Base-by-base conservation (phyloP, 2,888 invertebrate species). In the Lathronympha strigana region DNA sequence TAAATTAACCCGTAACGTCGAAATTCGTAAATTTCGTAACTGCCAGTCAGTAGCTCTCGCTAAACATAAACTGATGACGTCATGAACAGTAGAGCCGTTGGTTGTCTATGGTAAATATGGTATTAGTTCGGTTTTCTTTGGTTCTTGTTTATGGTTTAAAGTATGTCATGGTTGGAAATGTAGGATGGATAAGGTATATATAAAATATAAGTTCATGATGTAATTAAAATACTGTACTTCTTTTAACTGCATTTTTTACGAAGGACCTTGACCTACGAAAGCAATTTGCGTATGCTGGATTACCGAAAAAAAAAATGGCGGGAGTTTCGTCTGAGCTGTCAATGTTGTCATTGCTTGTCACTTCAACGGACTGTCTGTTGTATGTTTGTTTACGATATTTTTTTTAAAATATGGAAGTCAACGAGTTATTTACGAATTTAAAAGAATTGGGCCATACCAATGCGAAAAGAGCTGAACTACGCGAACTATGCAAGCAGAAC, bases 21-120 rank as follows among this genome's bases (percentile, higher is more conserved):
- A 80, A 82, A 81, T 84, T 81, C 54, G 71, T 77, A 67, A 80
- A 86, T 86, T 88, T 88, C 83, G 82, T 85, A 88, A 88, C 78
- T 76, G 69, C 76, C 79, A 66, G 68, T 76, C 78, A 63, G 53
- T 63, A 63, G 53, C 63, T 69, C 71, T 76, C 76, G 81, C 84
- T 84, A 87, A 88, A 89, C 88, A 88, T 87, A 88, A 88, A 88
- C 86, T 87, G 86, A 86, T 88, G 89, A 90, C 88, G 90, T 89
- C 88, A 88, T 74, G 67, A 68, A 57, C 53, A 55, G 78, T 80
- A 83, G 43, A 82, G 74, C 78, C 83, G 81, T 82, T 66, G 36
- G 31, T 55, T 60, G 53, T 45, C 60, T 54, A 53, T 66, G 53
- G 36, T 13, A 5, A 5, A 19, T 19, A 4, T n/a, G 23, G 47